These are phyloP conservation scores for Petrocephalus schoutedeni DNA, from an alignment of 2,797 vertebrate species.

Conservation along the genomic window DNA sequence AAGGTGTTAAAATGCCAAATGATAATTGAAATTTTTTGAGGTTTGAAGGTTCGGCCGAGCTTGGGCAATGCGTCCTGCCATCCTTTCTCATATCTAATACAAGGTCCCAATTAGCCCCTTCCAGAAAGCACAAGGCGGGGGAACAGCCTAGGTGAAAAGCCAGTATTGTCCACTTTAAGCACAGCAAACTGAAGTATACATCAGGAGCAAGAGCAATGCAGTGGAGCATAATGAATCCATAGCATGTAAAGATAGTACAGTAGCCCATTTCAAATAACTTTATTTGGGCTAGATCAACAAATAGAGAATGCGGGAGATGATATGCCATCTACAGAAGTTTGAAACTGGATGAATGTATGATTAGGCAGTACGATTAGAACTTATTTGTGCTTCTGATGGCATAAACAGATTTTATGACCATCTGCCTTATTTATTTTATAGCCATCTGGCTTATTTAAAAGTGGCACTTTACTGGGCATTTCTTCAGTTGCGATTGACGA, in stretches of 20 bases:
- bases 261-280: background rate
- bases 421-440: constrained; percentile 3
- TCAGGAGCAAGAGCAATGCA: background rate
- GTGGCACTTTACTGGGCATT: background rate
- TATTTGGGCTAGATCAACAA: background rate
- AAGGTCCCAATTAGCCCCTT: background rate
- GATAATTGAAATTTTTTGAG: background rate
- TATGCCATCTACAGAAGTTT: background rate
- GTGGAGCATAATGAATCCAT: background rate
- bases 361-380: constrained; percentile 10
- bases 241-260: background rate
- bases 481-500: background rate
- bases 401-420: constrained; percentile 8
- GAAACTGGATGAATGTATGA: background rate
- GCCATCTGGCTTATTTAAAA: constrained; percentile 10
- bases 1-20: background rate
- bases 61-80: background rate
- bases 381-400: background rate
- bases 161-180: background rate
- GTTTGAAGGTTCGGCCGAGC: background rate
- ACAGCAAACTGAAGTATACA: background rate
- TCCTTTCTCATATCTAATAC: background rate
- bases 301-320: background rate
- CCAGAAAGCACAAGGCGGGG: background rate
- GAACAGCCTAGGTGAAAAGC: background rate